Base-by-base conservation (phyloP, 2,797 vertebrate genomes). In the Eupleurogrammus muticus region DNA sequence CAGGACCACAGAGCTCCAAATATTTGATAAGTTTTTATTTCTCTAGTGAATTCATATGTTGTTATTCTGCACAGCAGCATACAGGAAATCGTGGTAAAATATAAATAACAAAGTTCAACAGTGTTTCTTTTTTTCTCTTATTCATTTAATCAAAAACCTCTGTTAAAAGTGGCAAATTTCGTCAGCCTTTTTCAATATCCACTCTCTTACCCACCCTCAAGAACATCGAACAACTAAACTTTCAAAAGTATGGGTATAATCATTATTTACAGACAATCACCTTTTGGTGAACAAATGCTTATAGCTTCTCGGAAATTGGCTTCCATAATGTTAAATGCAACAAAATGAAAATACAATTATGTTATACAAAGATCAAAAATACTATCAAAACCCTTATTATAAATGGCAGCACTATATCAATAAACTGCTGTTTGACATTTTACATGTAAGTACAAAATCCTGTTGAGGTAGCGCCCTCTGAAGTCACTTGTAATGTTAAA, bases 351-450 rank as follows among this genome's bases (percentile, higher is more conserved):
- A 95, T 95, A 95, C 93, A 95, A 93, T 94, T 94, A 94, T 95
- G 93, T 95, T 93, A 93, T 95, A 95, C 93, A 95, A 95, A 95
- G 94, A 94, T 94, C 93, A 93, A 94, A 95, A 95, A 95, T 95
- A 95, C 92, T 95, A 95, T 95, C 93, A 95, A 94, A 95, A 94
- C 92, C 92, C 93, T 93, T 93, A 92, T 93, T 94, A 95, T 94
- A 95, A 95, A 95, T 93, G 94, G 92, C 93, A 95, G 93, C 93
- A 89, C 93, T 95, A 93, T 94, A 93, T 93, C 93, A 94, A 93
- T 94, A 93, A 93, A 94, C 93, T 91, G 92, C 92, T 93, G 93
- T 94, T 92, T 92, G 90, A 94, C 91, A 93, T 93, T 93, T 92
- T 91, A 91, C 91, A 92, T 93, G 89, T 92, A 93, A 94, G 93